phyloP scores from a whole-genome alignment of 30 jellyfish, hydroid and myxozoan genomes.

The Cassiopea xamachana region DNA sequence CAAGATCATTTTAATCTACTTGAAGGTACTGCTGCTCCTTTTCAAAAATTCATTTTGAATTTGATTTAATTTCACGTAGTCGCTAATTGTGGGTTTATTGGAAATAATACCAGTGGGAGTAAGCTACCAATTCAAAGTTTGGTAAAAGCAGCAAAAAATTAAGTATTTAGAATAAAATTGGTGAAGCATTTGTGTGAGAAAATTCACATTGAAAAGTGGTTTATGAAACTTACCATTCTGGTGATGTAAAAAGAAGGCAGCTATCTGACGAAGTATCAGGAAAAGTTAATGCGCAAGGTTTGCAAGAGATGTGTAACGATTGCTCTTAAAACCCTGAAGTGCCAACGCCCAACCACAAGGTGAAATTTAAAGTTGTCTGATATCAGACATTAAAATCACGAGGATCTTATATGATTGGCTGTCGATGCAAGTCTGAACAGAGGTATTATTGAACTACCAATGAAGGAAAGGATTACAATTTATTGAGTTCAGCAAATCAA shows the following conservation, averaged over 20 bases:
- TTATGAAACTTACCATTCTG: neutral
- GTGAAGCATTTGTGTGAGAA: no score
- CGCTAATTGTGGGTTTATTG: no score
- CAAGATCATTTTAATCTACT: no score
- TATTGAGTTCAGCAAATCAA: neutral
- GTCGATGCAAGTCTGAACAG: neutral
- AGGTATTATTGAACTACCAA: neutral
- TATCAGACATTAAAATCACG: neutral
- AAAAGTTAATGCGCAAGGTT: neutral
- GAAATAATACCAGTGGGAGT: no score
- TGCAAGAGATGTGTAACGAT: slow-evolving; percentile 21
- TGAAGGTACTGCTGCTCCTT: no score
- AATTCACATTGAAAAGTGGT: no score
- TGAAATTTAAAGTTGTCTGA: neutral
- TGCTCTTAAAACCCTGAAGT: slow-evolving; percentile 1
- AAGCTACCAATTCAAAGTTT: no score
- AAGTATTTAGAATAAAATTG: no score
- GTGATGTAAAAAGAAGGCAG: neutral
- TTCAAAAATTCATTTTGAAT: no score
- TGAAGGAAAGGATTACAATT: neutral
- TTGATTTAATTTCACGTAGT: no score
- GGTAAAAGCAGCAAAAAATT: no score
- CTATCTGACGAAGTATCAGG: neutral
- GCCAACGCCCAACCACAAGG: slow-evolving; percentile 11
- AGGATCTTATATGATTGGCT: neutral